phyloP scores from a whole-genome alignment of 2,888 invertebrate species.

The Diachrysia chrysitis region DNA sequence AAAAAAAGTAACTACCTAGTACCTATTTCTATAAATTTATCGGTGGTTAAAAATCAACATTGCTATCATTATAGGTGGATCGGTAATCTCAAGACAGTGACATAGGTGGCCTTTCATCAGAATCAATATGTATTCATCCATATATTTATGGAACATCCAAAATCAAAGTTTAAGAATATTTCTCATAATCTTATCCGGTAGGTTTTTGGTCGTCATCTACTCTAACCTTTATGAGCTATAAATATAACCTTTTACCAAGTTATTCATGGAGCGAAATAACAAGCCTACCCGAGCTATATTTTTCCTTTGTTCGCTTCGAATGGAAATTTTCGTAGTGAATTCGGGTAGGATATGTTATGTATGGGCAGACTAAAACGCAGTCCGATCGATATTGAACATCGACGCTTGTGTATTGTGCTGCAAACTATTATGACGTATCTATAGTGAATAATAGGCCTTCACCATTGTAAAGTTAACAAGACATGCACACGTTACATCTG shows the following conservation, averaged over 20 bases:
- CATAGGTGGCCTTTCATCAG: no score
- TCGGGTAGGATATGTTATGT: constrained; percentile 11
- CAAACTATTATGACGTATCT: constrained; percentile 28
- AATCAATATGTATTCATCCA: no score
- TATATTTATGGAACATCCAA: no score
- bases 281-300: constrained; percentile 8
- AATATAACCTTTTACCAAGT: constrained; percentile 8
- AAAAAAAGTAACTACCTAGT: no score
- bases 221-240: not conserved
- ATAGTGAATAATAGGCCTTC: constrained; percentile 25
- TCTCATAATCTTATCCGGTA: no score
- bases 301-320: constrained; percentile 9
- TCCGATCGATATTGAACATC: constrained; percentile 30
- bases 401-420: constrained; percentile 24
- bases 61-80: no score
- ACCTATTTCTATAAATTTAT: no score
- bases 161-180: no score
- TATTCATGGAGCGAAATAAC: constrained; percentile 8
- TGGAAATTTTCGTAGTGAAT: constrained; percentile 8
- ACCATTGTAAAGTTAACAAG: constrained; percentile 26
- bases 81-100: no score
- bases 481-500: constrained; percentile 12
- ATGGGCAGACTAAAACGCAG: constrained; percentile 17
- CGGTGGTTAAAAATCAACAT: not conserved
- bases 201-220: no score